A percentile compares a stretch with the other conserved stretches of the same genome.
phyloP scores from a whole-genome alignment of 1,140 invertebrate genomes.

The Copidosoma floridanum region DNA sequence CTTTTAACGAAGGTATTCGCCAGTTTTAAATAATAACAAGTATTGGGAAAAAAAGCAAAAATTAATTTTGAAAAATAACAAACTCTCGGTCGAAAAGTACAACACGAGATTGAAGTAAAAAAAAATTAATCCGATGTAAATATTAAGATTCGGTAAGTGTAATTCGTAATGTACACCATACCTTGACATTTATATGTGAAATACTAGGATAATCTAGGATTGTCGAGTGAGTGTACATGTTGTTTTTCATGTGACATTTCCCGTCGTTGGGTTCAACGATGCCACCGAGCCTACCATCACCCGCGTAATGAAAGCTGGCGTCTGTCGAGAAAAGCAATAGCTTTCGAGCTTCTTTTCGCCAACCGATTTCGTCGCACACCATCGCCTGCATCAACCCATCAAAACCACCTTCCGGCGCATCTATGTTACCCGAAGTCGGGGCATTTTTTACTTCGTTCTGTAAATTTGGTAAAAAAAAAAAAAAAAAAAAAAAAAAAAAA shows the following conservation, averaged over 20 bases:
- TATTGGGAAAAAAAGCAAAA: too few species aligned
- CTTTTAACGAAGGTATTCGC: too few species aligned
- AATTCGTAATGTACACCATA: too few species aligned
- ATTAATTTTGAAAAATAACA: too few species aligned
- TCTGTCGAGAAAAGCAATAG: constrained; percentile 97
- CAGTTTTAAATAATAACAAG: too few species aligned
- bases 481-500: too few species aligned
- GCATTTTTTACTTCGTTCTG: constrained; percentile 74
- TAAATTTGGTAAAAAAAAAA: neutral
- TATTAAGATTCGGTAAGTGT: too few species aligned
- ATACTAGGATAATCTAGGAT: constrained; percentile 96
- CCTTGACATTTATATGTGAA: constrained; percentile 84
- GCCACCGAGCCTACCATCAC: constrained; percentile 85
- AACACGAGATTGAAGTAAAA: too few species aligned
- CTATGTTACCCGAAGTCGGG: constrained; percentile 92
- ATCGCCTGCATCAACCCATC: constrained; percentile 99
- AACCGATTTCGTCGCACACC: constrained; percentile 86
- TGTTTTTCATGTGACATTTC: constrained; percentile 77
- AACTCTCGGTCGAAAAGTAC: too few species aligned
- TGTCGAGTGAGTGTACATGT: constrained; percentile 76
- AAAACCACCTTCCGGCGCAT: constrained; percentile 97
- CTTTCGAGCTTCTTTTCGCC: constrained; percentile 86
- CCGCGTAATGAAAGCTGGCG: constrained; percentile 96
- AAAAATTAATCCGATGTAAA: too few species aligned
- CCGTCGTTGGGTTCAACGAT: constrained; percentile 94